Base-by-base conservation (phyloP, 2,888 invertebrate species). In the Conchocele bisecta region DNA sequence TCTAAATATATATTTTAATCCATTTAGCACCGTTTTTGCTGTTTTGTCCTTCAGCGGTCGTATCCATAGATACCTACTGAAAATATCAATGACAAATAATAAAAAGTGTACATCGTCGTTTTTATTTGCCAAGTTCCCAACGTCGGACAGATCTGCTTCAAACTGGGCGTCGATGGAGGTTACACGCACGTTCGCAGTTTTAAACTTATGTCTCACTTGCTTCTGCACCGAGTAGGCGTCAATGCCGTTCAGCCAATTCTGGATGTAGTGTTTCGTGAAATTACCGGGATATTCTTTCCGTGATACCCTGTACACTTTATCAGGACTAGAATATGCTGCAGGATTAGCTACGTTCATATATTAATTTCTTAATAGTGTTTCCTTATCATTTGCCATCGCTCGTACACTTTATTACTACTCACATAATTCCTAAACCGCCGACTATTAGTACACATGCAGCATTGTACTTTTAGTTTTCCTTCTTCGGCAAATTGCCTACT, bases 211-310 rank as follows among this genome's bases (percentile, higher is more conserved):
- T 9, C 59, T 20, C 3, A 46, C 35, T 5, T 6, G 31, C 26
- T 22, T 31, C 35, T 59, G 59, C n/a, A 59, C 6, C 6, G 59
- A 3, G 26, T 59, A 59, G 2, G 59, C 46, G 17, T 59, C 59
- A 26, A 46, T 46, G 24, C 48, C 37, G 24, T 17, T 59, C n/a
- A 59, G 39, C 57, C 57, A 57, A 9, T 20, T 7, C 22, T 7
- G 28, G 5, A 57, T 57, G 42, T 57, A 24, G 20, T 4, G 17
- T 3, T 42, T 11, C 7, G 28, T n/a, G 31, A 42, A 57, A n/a
- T 6, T 3, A 2, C 42, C 57, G 5, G 57, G 41, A 42, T 57
- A 57, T 39, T 41, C 26, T 22, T 56, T 39, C 2, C 28, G 28
- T 26, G 31, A 44, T 2, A 29, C 11, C 22, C 26, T 29, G 15